These are phyloP conservation scores for Xiphias gladius DNA, from an alignment of 2,113 vertebrate genomes.

Conservation along the genomic window DNA sequence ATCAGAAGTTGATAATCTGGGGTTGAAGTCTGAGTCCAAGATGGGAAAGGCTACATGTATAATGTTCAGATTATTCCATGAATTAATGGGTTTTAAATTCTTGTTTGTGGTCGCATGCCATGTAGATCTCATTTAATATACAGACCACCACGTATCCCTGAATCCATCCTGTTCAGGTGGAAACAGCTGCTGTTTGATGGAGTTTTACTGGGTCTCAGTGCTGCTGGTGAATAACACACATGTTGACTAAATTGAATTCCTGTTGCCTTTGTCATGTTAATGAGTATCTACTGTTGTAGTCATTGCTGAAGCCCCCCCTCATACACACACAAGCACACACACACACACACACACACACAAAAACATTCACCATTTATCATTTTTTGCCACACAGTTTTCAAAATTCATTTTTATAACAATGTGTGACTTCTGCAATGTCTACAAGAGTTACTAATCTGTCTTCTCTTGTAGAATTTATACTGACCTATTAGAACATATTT, in stretches of 20 bases:
- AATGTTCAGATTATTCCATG: not conserved
- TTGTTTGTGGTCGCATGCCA: not conserved
- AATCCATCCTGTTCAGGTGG: slow-evolving; percentile 49
- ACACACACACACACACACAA: slow-evolving; percentile 17
- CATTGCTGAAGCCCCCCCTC: slow-evolving; percentile 27
- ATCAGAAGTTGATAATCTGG: not conserved
- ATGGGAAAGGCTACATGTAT: not conserved
- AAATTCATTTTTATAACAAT: not conserved
- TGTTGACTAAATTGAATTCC: slow-evolving; percentile 54
- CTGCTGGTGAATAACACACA: slow-evolving; percentile 68
- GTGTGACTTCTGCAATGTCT: slow-evolving; percentile 47
- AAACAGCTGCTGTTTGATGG: slow-evolving; percentile 34
- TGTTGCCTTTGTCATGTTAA: slow-evolving; percentile 10
- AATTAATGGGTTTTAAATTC: not conserved
- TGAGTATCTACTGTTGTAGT: slow-evolving; percentile 10
- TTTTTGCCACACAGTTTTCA: not conserved
- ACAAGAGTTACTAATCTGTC: slow-evolving; percentile 48
- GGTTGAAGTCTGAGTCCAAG: not conserved
- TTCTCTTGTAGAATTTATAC: slow-evolving; percentile 17
- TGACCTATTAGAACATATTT: slow-evolving; percentile 38
- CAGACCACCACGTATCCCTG: slow-evolving; percentile 43
- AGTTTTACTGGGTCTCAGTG: slow-evolving; percentile 16
- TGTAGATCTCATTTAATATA: not conserved
- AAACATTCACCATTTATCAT: too few species aligned
- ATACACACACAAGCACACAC: slow-evolving; percentile 11